These are phyloP conservation scores for Noctua fimbriata DNA, from an alignment of 2,888 invertebrate species.

Conservation along the genomic window DNA sequence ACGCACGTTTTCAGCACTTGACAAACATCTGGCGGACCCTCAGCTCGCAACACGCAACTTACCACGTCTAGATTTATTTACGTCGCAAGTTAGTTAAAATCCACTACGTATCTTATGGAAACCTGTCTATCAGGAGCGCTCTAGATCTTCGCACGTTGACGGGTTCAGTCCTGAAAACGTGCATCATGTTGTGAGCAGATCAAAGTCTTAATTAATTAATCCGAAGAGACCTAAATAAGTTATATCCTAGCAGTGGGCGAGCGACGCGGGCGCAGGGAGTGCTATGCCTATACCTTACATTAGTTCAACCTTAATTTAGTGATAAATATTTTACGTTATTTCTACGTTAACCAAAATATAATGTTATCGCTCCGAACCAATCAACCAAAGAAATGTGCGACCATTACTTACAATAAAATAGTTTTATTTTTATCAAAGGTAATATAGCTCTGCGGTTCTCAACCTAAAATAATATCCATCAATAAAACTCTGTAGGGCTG, in stretches of 20 bases:
- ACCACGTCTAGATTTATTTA: neutral
- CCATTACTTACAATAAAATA: constrained; percentile 21
- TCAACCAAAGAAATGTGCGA: constrained; percentile 20
- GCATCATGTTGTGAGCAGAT: constrained; percentile 52
- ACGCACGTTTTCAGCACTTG: constrained; percentile 20
- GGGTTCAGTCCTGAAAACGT: constrained; percentile 23
- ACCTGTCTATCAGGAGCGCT: neutral
- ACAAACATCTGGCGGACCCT: too few species aligned
- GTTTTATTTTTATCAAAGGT: constrained; percentile 31
- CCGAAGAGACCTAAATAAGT: constrained; percentile 73
- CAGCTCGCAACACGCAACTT: neutral
- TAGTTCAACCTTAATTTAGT: constrained; percentile 58
- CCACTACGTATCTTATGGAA: neutral
- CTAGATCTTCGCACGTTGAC: neutral
- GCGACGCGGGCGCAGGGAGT: constrained; percentile 62
- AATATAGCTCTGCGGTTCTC: constrained; percentile 47
- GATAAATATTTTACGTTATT: constrained; percentile 54
- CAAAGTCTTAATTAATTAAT: constrained; percentile 79
- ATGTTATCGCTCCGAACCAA: constrained; percentile 37
- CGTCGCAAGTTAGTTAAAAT: constrained; percentile 3
- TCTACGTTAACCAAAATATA: constrained; percentile 52
- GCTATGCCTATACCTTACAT: constrained; percentile 30
- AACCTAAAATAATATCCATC: constrained; percentile 41
- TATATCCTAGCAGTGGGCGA: constrained; percentile 67
- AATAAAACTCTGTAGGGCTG: constrained; percentile 52